These are phyloP conservation scores for Tenthredo mesomela DNA, from an alignment of 2,888 invertebrate species.

Conservation along the genomic window DNA sequence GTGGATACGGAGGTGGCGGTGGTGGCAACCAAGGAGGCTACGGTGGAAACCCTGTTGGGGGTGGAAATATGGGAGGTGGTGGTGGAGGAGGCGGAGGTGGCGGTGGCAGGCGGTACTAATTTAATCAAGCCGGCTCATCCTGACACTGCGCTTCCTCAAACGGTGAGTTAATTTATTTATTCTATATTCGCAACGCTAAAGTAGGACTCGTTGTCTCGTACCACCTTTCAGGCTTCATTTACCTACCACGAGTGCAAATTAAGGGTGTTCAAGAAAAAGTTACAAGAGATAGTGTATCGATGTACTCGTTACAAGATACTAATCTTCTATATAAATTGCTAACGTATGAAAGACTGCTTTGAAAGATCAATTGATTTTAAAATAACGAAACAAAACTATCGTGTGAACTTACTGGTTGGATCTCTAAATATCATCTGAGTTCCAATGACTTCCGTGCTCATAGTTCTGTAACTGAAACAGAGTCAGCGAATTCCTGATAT, in stretches of 20 bases:
- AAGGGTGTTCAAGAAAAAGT: conserved; percentile 1
- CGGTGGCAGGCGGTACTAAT: conserved; percentile 76
- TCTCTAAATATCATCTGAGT: not conserved
- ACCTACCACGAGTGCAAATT: not conserved
- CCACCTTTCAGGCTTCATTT: not conserved
- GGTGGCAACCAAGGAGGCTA: conserved; percentile 77
- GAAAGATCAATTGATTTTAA: not conserved
- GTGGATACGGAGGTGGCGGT: conserved; percentile 76
- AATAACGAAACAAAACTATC: too few relatives aligned
- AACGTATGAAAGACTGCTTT: not conserved
- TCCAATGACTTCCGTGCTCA: not conserved
- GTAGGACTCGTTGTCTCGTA: not conserved
- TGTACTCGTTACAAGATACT: not conserved
- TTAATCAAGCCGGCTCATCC: conserved; percentile 39
- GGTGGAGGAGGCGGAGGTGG: conserved; percentile 74
- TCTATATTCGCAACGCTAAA: not conserved
- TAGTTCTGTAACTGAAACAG: not conserved
- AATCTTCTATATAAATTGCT: not conserved
- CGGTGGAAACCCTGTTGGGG: conserved; percentile 75
- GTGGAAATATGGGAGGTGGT: conserved; percentile 76
- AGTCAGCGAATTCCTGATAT: not conserved
- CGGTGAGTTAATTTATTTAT: conserved; percentile 69
- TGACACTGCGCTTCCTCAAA: conserved; percentile 62
- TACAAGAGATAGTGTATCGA: not conserved
- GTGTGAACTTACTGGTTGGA: not conserved